Base-by-base conservation (phyloP, 1,140 invertebrate genomes). In the Chrysoperla carnea region DNA sequence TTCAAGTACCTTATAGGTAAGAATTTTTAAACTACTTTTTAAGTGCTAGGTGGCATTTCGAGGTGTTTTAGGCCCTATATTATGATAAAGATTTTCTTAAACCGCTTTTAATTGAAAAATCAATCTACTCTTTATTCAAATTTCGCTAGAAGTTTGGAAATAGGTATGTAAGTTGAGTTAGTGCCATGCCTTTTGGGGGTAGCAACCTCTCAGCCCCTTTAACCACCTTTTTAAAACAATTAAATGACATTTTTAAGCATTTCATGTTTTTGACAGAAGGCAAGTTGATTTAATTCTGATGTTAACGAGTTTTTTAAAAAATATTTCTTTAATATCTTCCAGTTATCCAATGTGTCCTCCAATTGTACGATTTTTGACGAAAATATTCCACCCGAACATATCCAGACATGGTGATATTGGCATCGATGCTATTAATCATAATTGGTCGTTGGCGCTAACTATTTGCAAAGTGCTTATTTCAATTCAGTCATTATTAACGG, bases 391-490 rank as follows among this genome's bases (percentile, higher is more conserved):
- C 66, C 90, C 91, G 4, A 96, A 96, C 62, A 81, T 96, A 28
- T 92, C 87, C 17, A 73, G 90, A 8, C 90, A 95, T 59, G 91
- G 90, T n/a, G 89, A 94, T 64, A 87, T 94, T 45, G 90, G 90
- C 29, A 85, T 94, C 45, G 91, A 94, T 64, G 92, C 86, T 9
- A 89, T 95, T 54, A 84, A 90, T 55, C 85, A 93, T 60, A 94
- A 94, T 63, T 95, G 91, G 91, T 91, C 86, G 29, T 64, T 94
- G 40, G 89, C 89, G 8, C 63, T 95, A 17, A 93, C 90, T 9
- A 83, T 94, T 56, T 82, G 84, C 36, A 94, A 95, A 58, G 76
- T 90, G 36, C 72, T 91, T 41, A 78, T 90, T 37, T 89, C 84
- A 43, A 80, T 91, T 41, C 90, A 94, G 69, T 91, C 87, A 52